Evolutionary conservation across 1,140 invertebrate genomes (phyloP).

Genomic region (Coboldia fuscipes): DNA sequence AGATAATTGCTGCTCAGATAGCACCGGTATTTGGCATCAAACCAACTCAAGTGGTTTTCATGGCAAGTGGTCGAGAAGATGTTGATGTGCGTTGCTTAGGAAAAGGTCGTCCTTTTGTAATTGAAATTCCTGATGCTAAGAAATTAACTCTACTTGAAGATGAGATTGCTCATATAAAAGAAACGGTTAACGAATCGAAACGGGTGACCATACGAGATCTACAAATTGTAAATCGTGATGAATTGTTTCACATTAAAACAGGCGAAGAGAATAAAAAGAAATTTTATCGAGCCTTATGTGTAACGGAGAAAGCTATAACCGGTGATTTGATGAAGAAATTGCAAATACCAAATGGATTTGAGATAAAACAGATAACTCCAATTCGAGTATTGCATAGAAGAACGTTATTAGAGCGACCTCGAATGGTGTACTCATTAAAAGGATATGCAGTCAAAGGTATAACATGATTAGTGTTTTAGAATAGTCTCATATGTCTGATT

Average conservation of each 20-base stretch:
- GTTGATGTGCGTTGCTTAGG: slow-evolving; percentile 69
- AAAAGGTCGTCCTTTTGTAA: slow-evolving; percentile 64
- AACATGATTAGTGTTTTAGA: too few relatives aligned
- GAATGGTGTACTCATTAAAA: slow-evolving; percentile 38
- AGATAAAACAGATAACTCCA: slow-evolving; percentile 54
- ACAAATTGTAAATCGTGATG: slow-evolving; percentile 40
- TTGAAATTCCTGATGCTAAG: slow-evolving; percentile 56
- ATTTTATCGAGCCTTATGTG: slow-evolving; percentile 59
- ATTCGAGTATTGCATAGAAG: slow-evolving; percentile 67
- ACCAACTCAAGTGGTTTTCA: slow-evolving; percentile 36
- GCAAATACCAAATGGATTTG: slow-evolving; percentile 26
- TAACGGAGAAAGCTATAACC: slow-evolving; percentile 22
- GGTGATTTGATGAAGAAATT: slow-evolving; percentile 29
- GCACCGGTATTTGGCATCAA: slow-evolving; percentile 24
- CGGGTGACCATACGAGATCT: slow-evolving; percentile 41
- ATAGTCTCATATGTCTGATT: not conserved
- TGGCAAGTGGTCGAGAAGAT: slow-evolving; percentile 85
- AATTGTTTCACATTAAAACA: slow-evolving; percentile 51
- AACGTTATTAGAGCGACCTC: slow-evolving; percentile 37
- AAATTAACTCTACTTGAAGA: slow-evolving; percentile 24
- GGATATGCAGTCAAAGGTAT: slow-evolving; percentile 22
- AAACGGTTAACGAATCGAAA: slow-evolving; percentile 33
- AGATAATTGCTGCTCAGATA: slow-evolving; percentile 52
- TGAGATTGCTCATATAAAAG: slow-evolving; percentile 24
- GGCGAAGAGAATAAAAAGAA: slow-evolving; percentile 76